These are phyloP conservation scores for Drosophila malerkotliana DNA, from an alignment of 1,140 invertebrate species.

Conservation along the genomic window DNA sequence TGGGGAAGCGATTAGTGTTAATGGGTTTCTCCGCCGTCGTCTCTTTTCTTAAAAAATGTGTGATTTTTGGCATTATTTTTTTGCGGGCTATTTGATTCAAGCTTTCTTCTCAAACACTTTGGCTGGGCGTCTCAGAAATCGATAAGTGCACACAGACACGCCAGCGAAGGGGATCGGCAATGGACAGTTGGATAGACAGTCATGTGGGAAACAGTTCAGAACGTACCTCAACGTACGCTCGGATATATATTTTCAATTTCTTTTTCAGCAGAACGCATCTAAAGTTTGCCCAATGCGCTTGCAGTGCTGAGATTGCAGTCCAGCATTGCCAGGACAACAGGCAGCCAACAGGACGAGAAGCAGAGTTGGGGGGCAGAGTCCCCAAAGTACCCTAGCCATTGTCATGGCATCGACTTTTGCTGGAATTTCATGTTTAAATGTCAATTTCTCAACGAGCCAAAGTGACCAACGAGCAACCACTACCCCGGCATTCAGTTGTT, in stretches of 20 bases:
- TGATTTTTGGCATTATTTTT: constrained; percentile 73
- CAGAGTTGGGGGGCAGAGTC: not conserved
- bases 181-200: constrained; percentile 75
- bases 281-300: constrained; percentile 66
- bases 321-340: constrained; percentile 51
- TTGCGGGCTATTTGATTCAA: constrained; percentile 69
- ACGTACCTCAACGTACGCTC: constrained; percentile 45
- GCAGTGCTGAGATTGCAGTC: constrained; percentile 72
- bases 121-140: constrained; percentile 69
- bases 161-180: constrained; percentile 15
- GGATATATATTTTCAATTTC: constrained; percentile 76
- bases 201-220: constrained; percentile 61
- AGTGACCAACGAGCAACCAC: constrained; percentile 61
- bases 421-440: constrained; percentile 81
- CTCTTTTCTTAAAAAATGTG: constrained; percentile 58
- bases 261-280: constrained; percentile 70
- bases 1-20: constrained; percentile 82
- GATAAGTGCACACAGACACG: constrained; percentile 69
- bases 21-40: constrained; percentile 57
- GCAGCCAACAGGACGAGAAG: not conserved
- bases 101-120: constrained; percentile 60
- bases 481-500: constrained; percentile 32
- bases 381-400: constrained; percentile 70
- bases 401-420: constrained; percentile 68
- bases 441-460: constrained; percentile 78